Evolutionary conservation across 2,113 vertebrate species (phyloP).

Genomic region (Formicarius rufipectus): DNA sequence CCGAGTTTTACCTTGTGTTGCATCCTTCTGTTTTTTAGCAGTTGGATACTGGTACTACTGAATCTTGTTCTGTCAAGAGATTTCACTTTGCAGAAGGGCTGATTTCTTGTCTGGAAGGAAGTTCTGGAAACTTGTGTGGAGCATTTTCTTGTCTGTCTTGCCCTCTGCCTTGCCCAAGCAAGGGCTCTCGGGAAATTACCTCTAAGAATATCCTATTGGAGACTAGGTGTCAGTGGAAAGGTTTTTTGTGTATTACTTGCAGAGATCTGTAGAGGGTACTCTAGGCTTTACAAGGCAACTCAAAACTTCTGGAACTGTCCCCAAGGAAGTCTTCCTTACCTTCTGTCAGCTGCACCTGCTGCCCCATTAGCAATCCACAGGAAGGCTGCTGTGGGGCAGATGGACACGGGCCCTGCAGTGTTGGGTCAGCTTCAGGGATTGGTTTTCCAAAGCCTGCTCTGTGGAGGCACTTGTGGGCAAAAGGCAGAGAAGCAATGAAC

Average conservation of each 20-base stretch:
- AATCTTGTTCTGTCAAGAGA: background rate
- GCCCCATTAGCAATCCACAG: background rate
- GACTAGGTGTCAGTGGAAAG: background rate
- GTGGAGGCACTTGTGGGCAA: background rate
- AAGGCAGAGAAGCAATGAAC: background rate
- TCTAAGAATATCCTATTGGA: background rate
- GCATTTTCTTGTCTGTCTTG: background rate
- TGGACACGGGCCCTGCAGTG: background rate
- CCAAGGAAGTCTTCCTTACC: background rate
- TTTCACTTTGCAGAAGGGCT: background rate
- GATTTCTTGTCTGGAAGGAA: background rate
- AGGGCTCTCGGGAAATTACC: background rate
- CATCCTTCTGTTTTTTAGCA: background rate
- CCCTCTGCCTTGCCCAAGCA: background rate
- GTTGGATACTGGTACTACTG: background rate
- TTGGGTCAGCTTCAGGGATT: background rate
- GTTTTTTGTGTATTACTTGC: slow-evolving; percentile 19
- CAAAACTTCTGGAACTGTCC: background rate
- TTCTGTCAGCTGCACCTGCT: slow-evolving; percentile 19
- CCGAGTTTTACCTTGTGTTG: background rate
- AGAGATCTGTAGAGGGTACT: slow-evolving; percentile 64
- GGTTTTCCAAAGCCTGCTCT: background rate
- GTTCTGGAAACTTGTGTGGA: background rate
- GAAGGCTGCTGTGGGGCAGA: background rate
- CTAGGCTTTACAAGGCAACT: slow-evolving; percentile 9